Percentiles rank a stretch among this genome's conserved stretches.
phyloP scores from a whole-genome alignment of 2,888 invertebrate species.

The Sminthurides aquaticus region DNA sequence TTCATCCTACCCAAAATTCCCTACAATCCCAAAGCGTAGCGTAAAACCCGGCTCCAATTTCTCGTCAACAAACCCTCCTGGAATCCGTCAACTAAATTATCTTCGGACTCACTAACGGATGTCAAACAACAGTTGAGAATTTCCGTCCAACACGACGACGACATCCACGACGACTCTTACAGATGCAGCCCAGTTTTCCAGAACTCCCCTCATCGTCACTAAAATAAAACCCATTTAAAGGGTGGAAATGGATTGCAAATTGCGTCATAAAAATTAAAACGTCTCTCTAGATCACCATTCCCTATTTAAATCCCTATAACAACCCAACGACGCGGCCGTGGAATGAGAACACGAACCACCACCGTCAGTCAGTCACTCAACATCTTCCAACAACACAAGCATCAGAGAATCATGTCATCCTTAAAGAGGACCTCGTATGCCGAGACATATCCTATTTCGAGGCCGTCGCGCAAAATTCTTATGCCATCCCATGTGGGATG shows the following conservation, averaged over 20 bases:
- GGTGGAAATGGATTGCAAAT: constrained; percentile 36
- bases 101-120: too few relatives aligned
- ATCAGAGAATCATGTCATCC: not conserved
- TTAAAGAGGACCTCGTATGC: not conserved
- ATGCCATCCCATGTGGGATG: constrained; percentile 13
- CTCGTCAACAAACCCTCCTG: too few relatives aligned
- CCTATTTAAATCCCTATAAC: constrained; percentile 2
- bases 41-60: too few relatives aligned
- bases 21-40: too few relatives aligned
- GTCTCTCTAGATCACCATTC: constrained; percentile 24
- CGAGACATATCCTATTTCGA: not conserved
- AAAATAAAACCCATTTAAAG: constrained; percentile 24
- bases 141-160: too few relatives aligned
- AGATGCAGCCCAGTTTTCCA: too few relatives aligned
- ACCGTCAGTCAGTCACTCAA: not conserved
- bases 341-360: not conserved
- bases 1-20: too few relatives aligned
- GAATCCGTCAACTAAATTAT: too few relatives aligned
- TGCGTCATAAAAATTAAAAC: constrained; percentile 40
- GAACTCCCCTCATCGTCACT: constrained; percentile 5
- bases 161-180: too few relatives aligned
- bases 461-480: not conserved
- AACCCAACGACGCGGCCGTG: not conserved
- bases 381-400: not conserved
- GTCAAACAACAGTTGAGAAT: too few relatives aligned